Base-by-base conservation (phyloP, 2,797 vertebrate species). In the Lagodon rhomboides region DNA sequence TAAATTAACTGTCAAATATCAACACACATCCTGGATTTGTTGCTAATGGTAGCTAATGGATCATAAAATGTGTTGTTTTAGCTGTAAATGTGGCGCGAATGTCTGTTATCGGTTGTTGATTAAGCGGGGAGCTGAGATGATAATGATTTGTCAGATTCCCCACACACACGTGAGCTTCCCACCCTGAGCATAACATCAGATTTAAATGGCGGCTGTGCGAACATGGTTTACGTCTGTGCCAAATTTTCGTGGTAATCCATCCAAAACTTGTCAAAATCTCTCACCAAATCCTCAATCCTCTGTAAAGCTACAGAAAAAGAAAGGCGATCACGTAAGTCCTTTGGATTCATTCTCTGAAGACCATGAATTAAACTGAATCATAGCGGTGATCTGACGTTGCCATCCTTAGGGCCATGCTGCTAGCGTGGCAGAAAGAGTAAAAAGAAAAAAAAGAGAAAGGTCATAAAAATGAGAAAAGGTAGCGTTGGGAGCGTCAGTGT, bases 401-500 rank as follows among this genome's bases (percentile, higher is more conserved):
- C 15, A 41, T 54, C 1, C 51, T 18, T n/a, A 13, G 23, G 56
- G 54, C 34, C 41, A 7, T 15, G 13, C 49, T 46, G 49, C 51
- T 22, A 38, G 38, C 3, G 3, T 50, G 22, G 53, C 62, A 27
- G 34, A 62, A 68, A 75, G 44, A 49, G 23, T n/a, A 5, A 47
- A 47, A 61, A 63, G 15, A 0, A 34, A 55, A 51, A 51, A 56
- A 15, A 74, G 9, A 34, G 44, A 65, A 73, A 77, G 47, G 30
- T 63, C 51, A 25, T 27, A 71, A 63, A 68, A 80, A 68, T 51
- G 18, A 4, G 12, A 50, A 56, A 66, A 82, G 56, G 71, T 71
- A 54, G 13, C 18, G n/a, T 1, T 4, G 22, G 41, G 22, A 58
- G n/a, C 38, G 79, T 66, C 44, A 1, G 30, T 68, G 61, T 80